phyloP scores from a whole-genome alignment of 2,113 vertebrate species.

The Anser brachyrhynchus region DNA sequence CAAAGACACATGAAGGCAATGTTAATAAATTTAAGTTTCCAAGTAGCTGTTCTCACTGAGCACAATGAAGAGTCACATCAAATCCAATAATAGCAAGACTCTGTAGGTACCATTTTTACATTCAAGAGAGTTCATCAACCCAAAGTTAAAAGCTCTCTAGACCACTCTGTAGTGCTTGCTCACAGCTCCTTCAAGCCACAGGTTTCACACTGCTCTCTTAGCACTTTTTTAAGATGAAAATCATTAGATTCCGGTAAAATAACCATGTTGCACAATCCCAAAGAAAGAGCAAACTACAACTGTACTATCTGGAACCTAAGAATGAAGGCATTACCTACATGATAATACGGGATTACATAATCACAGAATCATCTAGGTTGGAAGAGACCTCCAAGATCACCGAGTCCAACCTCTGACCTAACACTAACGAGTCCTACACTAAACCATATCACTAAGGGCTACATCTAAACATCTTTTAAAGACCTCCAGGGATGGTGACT shows the following conservation, averaged over 20 bases:
- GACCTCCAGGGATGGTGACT: too few relatives aligned
- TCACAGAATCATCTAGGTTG: too few relatives aligned
- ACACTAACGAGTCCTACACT: too few relatives aligned
- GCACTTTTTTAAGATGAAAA: not conserved
- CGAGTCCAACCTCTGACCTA: too few relatives aligned
- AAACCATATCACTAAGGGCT: too few relatives aligned
- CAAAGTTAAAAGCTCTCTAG: not conserved
- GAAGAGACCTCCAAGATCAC: too few relatives aligned
- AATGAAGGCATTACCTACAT: not conserved
- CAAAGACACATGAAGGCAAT: not conserved
- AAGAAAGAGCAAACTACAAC: not conserved
- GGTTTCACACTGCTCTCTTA: too few relatives aligned
- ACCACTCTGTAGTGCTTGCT: not conserved
- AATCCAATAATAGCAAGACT: not conserved
- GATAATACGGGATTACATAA: too few relatives aligned
- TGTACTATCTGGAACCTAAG: not conserved
- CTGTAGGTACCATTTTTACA: not conserved
- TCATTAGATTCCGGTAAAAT: not conserved
- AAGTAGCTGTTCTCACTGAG: not conserved
- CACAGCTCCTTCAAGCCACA: not conserved
- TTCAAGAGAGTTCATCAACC: not conserved
- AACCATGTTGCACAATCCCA: not conserved
- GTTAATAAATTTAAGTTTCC: not conserved
- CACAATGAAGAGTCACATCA: not conserved
- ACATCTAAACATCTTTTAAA: too few relatives aligned